Base-by-base conservation (phyloP, 92 coral and sea anemone species). In the Paramuricea clavata region DNA sequence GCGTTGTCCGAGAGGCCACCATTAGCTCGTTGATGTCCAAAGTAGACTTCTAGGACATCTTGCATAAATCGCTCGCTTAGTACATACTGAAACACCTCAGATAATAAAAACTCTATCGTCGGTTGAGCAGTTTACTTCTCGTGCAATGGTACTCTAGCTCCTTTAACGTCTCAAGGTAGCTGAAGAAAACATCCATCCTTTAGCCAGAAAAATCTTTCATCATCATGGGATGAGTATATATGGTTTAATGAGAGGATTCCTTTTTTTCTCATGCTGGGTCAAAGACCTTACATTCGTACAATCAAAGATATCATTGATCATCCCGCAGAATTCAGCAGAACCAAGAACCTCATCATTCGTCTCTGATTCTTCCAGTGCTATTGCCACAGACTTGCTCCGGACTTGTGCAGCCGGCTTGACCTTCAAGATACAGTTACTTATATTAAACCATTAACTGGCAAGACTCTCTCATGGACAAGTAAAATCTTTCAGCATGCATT, bases 291-390 rank as follows among this genome's bases (percentile, higher is more conserved):
- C 89, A 86, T 86, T 76, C 75, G 64, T 17, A 47, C 85, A 86
- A 74, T 76, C 89, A 62, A 85, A 85, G 9, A 85, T 75, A 34
- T 57, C 65, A 81, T 86, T 78, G 74, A 86, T 62, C 84, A 86
- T 86, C 79, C 61, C 69, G 79, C 89, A 77, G 49, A 86, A 68
- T 78, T 85, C 49, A 42, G 59, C 65, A 35, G 88, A 74, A 34
- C 62, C 73, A 54, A 69, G 39, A 5, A 77, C 78, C 19, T 76
- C 89, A 22, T 77, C 85, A 39, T 27, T n/a, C n/a, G n/a, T 61
- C 34, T 25, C 76, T 25, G 62, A 61, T 44, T 76, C 62, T 50
- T 36, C 65, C 31, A 86, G 76, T 28, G 85, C 85, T 61, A 62
- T 64, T 61, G 89, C 85, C 64, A 86, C 78, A 77, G 76, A 61